Evolutionary conservation across 2,797 vertebrate species (phyloP).

Genomic region (Carapus acus): DNA sequence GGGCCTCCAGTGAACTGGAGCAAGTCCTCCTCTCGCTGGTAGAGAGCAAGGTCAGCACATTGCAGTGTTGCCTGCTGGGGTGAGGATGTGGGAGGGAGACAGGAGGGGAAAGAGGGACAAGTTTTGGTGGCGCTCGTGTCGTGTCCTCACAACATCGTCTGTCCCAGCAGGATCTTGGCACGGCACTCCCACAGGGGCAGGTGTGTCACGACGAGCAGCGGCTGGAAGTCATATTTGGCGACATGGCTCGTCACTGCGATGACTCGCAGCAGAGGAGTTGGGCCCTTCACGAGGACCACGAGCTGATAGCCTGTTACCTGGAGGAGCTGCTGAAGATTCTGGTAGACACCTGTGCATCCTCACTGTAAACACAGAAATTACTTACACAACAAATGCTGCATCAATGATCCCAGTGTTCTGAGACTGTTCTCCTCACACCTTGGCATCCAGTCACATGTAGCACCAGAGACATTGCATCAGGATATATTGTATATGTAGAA

Average conservation of each 20-base stretch:
- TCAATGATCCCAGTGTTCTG: not conserved
- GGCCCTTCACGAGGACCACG: conserved; percentile 92
- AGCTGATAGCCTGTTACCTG: conserved; percentile 91
- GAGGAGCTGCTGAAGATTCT: conserved; percentile 95
- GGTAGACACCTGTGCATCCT: conserved; percentile 62
- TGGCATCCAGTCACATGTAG: conserved; percentile 32
- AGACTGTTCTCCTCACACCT: not conserved
- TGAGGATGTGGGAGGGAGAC: no score
- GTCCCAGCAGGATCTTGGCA: conserved; percentile 74
- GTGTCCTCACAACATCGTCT: not conserved
- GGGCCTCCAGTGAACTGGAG: conserved; percentile 79
- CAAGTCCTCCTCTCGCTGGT: conserved; percentile 90
- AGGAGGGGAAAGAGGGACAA: not conserved
- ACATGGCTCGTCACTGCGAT: conserved; percentile 85
- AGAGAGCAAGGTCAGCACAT: conserved; percentile 91
- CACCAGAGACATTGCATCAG: conserved; percentile 48
- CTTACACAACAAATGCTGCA: no score
- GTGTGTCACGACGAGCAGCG: conserved; percentile 94
- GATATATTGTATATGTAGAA: conserved; percentile 39
- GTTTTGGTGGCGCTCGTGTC: conserved; percentile 17
- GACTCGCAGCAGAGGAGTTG: conserved; percentile 98
- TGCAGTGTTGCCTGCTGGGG: no score
- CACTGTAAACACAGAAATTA: not conserved
- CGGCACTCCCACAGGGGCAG: conserved; percentile 86
- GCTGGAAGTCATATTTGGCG: conserved; percentile 92